phyloP scores from a whole-genome alignment of 2,888 invertebrate species.

The Epiperipatus broadwayi region DNA sequence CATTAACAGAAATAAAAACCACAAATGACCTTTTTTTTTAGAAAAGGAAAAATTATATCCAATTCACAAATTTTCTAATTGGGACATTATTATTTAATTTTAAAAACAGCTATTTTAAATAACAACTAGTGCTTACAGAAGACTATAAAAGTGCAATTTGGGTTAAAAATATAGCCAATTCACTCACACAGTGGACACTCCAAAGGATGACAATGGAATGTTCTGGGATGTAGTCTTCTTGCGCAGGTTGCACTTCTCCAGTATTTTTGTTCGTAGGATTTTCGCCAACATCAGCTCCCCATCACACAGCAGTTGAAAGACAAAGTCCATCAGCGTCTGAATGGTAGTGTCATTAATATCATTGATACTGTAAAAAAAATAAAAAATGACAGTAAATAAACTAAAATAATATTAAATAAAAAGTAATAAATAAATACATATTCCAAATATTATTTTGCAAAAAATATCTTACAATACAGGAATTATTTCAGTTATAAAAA shows the following conservation, averaged over 20 bases:
- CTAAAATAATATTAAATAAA: too few relatives aligned
- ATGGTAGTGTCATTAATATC: constrained; percentile 64
- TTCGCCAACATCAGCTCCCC: constrained; percentile 82
- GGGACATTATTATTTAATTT: too few relatives aligned
- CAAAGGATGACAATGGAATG: constrained; percentile 34
- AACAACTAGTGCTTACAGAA: too few relatives aligned
- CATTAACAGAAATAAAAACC: too few relatives aligned
- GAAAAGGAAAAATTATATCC: too few relatives aligned
- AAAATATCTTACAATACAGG: too few relatives aligned
- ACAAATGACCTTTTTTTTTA: too few relatives aligned
- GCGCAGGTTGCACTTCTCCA: constrained; percentile 53
- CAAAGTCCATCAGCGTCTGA: constrained; percentile 70
- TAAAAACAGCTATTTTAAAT: too few relatives aligned
- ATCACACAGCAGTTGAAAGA: constrained; percentile 72
- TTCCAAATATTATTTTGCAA: neutral
- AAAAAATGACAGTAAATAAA: neutral
- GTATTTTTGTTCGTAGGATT: constrained; percentile 64
- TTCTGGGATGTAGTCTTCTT: constrained; percentile 35
- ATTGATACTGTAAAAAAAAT: constrained; percentile 42
- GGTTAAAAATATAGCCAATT: neutral
- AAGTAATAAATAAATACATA: neutral
- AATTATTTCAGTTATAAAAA: too few relatives aligned
- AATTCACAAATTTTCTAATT: too few relatives aligned
- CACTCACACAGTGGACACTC: constrained; percentile 36
- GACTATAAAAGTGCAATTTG: too few relatives aligned